These are phyloP conservation scores for Ceratina calcarata DNA, from an alignment of 1,140 invertebrate genomes.

Conservation along the genomic window DNA sequence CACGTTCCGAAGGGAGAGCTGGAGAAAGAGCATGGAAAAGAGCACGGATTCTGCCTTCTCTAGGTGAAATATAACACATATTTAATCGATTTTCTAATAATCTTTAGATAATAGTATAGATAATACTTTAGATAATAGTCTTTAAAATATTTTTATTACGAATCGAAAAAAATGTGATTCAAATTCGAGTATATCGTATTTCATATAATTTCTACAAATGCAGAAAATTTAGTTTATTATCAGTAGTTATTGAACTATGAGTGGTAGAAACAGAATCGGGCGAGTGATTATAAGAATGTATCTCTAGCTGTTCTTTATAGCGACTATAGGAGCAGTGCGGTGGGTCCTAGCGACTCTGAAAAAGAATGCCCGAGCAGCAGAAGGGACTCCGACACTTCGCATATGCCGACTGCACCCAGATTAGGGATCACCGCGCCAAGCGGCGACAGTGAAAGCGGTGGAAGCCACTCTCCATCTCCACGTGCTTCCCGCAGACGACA, in stretches of 20 bases:
- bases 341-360: conserved; percentile 93
- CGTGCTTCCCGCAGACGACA: conserved; percentile 89
- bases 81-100: too few species aligned
- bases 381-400: conserved; percentile 83
- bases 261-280: not conserved
- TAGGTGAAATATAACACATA: conserved; percentile 84
- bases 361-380: conserved; percentile 86
- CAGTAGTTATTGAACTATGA: not conserved
- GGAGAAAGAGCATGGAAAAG: conserved; percentile 94
- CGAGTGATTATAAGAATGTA: conserved; percentile 58
- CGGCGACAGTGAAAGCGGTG: conserved; percentile 92
- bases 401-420: conserved; percentile 78
- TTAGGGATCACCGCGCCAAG: conserved; percentile 85
- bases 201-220: too few species aligned
- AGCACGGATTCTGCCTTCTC: conserved; percentile 95
- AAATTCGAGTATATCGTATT: too few species aligned
- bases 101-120: too few species aligned
- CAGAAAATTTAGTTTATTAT: not conserved
- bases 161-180: too few species aligned
- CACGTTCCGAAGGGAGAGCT: conserved; percentile 89
- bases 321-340: conserved; percentile 94
- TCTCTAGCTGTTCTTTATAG: conserved; percentile 82
- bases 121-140: too few species aligned
- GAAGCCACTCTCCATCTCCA: conserved; percentile 92
- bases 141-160: too few species aligned